Percentiles rank a stretch among this genome's conserved stretches.
phyloP scores from a whole-genome alignment of 2,797 vertebrate genomes.

The Enteromius thamalakanensis region DNA sequence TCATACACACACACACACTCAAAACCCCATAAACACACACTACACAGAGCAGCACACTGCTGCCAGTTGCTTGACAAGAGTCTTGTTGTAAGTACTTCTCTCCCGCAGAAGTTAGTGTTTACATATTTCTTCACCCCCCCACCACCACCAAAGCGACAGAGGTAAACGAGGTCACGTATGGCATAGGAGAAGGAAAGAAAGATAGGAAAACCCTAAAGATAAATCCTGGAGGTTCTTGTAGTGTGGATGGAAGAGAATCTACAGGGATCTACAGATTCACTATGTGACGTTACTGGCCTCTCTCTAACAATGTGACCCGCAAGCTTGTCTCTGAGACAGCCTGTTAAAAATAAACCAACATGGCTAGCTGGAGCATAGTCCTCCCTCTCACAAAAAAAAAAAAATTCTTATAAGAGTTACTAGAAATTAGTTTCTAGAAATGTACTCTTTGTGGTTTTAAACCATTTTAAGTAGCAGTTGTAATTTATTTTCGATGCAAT shows the following conservation, averaged over 20 bases:
- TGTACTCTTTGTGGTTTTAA: neutral
- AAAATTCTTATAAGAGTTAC: neutral
- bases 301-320: slow-evolving; percentile 52
- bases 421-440: neutral
- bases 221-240: slow-evolving; percentile 37
- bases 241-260: slow-evolving; percentile 15
- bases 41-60: slow-evolving; percentile 21
- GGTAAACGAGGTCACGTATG: slow-evolving; percentile 20
- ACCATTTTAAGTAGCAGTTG: neutral
- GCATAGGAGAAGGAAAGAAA: neutral
- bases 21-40: slow-evolving; percentile 23
- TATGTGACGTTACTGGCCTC: slow-evolving; percentile 37
- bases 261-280: slow-evolving; percentile 25
- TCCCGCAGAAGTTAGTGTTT: slow-evolving; percentile 36
- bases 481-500: neutral
- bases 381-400: neutral
- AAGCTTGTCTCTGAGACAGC: slow-evolving; percentile 37
- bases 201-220: slow-evolving; percentile 20
- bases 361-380: slow-evolving; percentile 29
- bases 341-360: slow-evolving; percentile 48
- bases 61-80: slow-evolving; percentile 46
- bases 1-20: slow-evolving; percentile 4
- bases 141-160: slow-evolving; percentile 30
- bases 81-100: slow-evolving; percentile 30
- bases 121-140: slow-evolving; percentile 22